Conservation (phyloP, 1,140 invertebrate genomes). For the Lepidurus apus region DNA sequence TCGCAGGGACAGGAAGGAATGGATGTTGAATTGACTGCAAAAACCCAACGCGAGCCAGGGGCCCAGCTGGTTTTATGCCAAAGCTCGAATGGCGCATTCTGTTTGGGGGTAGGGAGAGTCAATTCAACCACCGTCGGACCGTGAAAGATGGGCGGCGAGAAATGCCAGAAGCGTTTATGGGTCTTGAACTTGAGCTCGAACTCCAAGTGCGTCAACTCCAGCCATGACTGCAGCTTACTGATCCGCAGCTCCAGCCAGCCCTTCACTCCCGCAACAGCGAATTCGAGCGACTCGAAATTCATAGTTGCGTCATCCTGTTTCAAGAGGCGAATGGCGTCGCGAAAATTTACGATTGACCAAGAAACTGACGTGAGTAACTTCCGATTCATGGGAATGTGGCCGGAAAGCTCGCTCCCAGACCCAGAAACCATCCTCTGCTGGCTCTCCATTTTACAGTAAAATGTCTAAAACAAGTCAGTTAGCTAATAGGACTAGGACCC, state of each 20-base stretch:
- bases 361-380: not conserved
- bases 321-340: not conserved
- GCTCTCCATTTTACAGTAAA: too few species aligned
- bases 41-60: not conserved
- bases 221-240: not conserved
- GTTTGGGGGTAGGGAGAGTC: not conserved
- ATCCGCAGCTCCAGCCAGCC: not conserved
- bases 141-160: not conserved
- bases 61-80: not conserved
- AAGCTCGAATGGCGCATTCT: not conserved
- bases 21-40: not conserved
- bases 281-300: not conserved
- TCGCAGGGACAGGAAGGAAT: not conserved
- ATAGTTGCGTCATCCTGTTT: not conserved
- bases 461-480: too few species aligned
- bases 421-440: too few species aligned
- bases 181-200: not conserved
- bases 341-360: not conserved
- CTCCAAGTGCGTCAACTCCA: not conserved
- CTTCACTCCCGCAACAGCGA: not conserved
- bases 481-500: too few species aligned
- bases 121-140: not conserved
- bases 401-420: not conserved
- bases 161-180: not conserved
- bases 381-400: not conserved